phyloP scores from a whole-genome alignment of 2,888 invertebrate genomes.

The Timema podura region DNA sequence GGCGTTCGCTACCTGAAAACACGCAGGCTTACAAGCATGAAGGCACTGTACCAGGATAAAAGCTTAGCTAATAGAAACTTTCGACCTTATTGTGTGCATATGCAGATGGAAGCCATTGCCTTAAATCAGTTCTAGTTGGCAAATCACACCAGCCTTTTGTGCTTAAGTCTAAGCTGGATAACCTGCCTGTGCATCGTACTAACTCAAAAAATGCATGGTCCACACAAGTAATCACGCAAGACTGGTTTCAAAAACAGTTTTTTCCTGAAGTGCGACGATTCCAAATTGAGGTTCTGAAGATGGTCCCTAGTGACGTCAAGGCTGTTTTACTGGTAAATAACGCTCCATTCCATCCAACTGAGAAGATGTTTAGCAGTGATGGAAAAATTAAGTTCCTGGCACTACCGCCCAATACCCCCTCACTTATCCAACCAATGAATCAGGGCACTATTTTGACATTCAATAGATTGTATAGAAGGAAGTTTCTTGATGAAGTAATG shows the following conservation, averaged over 20 bases:
- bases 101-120: constrained; percentile 8
- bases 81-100: background rate
- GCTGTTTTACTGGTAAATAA: constrained; percentile 12
- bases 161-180: background rate
- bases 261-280: background rate
- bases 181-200: background rate
- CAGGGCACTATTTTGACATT: background rate
- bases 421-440: background rate
- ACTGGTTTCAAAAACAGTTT: constrained; percentile 2
- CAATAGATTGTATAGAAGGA: constrained; percentile 6
- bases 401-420: background rate
- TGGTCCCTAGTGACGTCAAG: background rate
- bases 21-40: background rate
- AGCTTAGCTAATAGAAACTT: background rate
- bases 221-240: background rate
- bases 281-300: background rate
- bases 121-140: background rate
- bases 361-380: background rate
- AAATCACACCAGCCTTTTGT: background rate
- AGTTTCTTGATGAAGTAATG: constrained; percentile 13
- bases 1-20: too few species aligned
- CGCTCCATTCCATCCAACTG: background rate
- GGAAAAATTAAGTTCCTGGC: constrained; percentile 15
- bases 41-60: background rate
- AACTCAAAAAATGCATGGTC: constrained; percentile 17